These are phyloP conservation scores for Mimumesa dahlbomi DNA, from an alignment of 2,888 invertebrate species.

Conservation along the genomic window DNA sequence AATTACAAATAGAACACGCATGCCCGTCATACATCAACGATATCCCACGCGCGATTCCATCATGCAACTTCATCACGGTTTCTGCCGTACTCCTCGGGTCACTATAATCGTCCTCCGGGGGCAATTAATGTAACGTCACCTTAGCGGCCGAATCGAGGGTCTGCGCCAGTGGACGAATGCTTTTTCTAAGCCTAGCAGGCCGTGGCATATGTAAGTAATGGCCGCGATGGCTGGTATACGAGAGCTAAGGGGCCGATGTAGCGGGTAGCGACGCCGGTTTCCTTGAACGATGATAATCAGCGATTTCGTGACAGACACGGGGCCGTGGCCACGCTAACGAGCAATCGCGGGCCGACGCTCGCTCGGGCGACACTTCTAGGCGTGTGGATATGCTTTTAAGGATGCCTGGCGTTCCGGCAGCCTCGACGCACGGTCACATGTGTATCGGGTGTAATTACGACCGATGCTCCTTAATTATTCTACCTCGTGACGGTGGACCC, in stretches of 20 bases:
- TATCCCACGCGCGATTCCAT: too few species aligned
- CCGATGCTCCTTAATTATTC: conserved; percentile 58
- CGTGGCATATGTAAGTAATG: conserved; percentile 75
- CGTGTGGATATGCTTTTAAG: conserved; percentile 66
- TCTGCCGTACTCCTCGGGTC: too few species aligned
- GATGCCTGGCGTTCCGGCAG: conserved; percentile 44
- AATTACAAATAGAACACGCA: not conserved
- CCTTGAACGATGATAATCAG: conserved; percentile 81
- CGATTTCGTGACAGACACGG: conserved; percentile 81
- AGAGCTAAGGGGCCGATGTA: conserved; percentile 62
- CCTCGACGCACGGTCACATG: conserved; percentile 43
- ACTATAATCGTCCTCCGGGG: not conserved
- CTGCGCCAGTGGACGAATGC: conserved; percentile 39
- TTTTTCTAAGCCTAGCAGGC: conserved; percentile 69
- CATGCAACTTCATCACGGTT: too few species aligned
- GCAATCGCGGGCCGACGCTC: conserved; percentile 76
- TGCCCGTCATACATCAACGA: not conserved
- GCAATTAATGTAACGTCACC: not conserved
- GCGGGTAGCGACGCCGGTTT: conserved; percentile 74
- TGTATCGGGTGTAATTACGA: conserved; percentile 71
- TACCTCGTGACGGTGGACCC: conserved; percentile 33
- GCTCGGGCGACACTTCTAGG: conserved; percentile 75
- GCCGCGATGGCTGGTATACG: conserved; percentile 73
- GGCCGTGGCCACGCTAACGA: conserved; percentile 80
- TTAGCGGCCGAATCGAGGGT: not conserved